Conservation (phyloP, 2,888 invertebrate genomes). For the Hydriomena furcata region DNA sequence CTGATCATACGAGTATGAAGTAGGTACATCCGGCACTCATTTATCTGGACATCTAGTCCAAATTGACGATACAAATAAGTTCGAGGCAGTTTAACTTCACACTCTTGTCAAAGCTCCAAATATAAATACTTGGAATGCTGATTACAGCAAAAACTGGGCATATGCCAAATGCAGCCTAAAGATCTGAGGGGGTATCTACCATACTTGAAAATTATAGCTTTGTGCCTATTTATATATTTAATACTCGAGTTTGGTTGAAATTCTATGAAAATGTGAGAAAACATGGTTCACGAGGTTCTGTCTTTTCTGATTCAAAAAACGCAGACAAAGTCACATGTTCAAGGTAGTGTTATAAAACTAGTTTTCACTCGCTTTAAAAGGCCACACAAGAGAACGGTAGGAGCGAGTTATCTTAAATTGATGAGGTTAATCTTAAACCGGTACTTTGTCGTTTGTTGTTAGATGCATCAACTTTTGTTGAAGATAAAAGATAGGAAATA, state of each 20-base stretch:
- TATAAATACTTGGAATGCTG: too few species aligned
- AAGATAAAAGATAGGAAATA: slow-evolving; percentile 51
- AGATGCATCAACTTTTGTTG: slow-evolving; percentile 56
- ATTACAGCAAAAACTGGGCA: too few species aligned
- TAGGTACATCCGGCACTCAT: slow-evolving; percentile 31
- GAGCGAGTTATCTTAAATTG: slow-evolving; percentile 68
- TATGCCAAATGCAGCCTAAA: too few species aligned
- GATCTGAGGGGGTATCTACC: too few species aligned
- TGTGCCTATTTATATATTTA: too few species aligned
- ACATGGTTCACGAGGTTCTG: too few species aligned
- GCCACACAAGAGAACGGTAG: slow-evolving; percentile 69
- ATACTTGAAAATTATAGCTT: too few species aligned
- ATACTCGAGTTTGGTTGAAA: too few species aligned
- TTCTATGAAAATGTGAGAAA: too few species aligned
- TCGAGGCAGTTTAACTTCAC: too few species aligned
- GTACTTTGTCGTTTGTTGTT: slow-evolving; percentile 67
- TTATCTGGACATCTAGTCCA: slow-evolving; percentile 11
- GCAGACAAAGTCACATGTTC: slow-evolving; percentile 2
- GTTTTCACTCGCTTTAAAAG: slow-evolving; percentile 48
- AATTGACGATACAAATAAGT: slow-evolving; percentile 5
- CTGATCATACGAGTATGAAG: slow-evolving; percentile 58
- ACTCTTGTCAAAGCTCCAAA: too few species aligned
- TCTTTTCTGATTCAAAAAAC: neutral
- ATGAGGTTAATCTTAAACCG: slow-evolving; percentile 72
- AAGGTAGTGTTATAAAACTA: slow-evolving; percentile 34